phyloP scores from a whole-genome alignment of 2,797 vertebrate species.

The Sebastes oblongus region DNA sequence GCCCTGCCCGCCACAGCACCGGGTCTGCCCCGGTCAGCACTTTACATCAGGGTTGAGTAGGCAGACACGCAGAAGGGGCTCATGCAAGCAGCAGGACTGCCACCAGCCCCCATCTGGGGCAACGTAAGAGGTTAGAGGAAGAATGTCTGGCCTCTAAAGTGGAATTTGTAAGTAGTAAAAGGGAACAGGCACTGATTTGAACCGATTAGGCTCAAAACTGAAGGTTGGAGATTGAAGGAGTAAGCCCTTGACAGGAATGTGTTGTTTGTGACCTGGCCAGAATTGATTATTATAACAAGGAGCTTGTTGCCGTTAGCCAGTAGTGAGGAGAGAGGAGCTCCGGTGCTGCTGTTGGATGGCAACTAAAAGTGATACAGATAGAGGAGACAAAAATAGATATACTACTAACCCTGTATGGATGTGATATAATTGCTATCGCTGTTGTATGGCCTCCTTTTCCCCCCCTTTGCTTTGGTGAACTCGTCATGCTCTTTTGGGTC shows the following conservation, averaged over 20 bases:
- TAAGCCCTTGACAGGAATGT: constrained; percentile 60
- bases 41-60: constrained; percentile 71
- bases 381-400: background rate
- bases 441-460: background rate
- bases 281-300: constrained; percentile 60
- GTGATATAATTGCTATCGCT: background rate
- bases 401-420: background rate
- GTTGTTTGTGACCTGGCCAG: constrained; percentile 45
- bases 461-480: background rate
- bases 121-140: constrained; percentile 48
- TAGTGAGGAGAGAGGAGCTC: background rate
- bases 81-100: constrained; percentile 38
- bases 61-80: constrained; percentile 58
- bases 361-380: background rate
- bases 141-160: constrained; percentile 59
- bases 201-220: constrained; percentile 67
- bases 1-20: constrained; percentile 27
- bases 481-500: background rate
- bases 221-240: constrained; percentile 47
- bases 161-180: constrained; percentile 65
- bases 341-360: background rate
- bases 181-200: constrained; percentile 62
- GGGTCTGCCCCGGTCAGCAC: constrained; percentile 73
- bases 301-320: constrained; percentile 20
- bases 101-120: constrained; percentile 42